A percentile compares a stretch with the other conserved stretches of the same genome.
phyloP scores from a whole-genome alignment of 2,113 vertebrate genomes.

The Poeciliopsis occidentalis region DNA sequence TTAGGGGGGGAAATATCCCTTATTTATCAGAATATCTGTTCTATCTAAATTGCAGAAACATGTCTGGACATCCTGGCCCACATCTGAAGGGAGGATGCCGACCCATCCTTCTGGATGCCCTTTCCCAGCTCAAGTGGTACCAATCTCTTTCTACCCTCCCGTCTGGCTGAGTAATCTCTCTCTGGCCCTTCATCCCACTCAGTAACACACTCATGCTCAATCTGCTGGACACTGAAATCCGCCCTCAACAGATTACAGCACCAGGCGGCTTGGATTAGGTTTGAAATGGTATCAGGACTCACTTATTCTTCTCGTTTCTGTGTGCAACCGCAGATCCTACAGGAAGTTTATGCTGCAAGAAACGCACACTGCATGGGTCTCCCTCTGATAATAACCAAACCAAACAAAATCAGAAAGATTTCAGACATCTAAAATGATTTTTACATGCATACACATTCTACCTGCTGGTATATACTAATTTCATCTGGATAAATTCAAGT shows the following conservation, averaged over 20 bases:
- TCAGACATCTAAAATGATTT: neutral
- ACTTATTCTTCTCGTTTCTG: conserved; percentile 21
- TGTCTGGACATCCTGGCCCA: no score
- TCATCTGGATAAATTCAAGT: neutral
- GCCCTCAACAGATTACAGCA: conserved; percentile 57
- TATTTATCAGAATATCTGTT: no score
- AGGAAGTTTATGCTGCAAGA: neutral
- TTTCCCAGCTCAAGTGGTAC: neutral
- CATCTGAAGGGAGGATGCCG: neutral
- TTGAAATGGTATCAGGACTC: conserved; percentile 26
- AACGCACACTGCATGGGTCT: neutral
- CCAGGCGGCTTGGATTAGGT: conserved; percentile 51
- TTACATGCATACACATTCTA: neutral
- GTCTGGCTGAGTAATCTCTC: conserved; percentile 41
- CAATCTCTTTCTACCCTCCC: neutral
- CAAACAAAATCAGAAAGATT: neutral
- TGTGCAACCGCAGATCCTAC: neutral
- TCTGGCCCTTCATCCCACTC: conserved; percentile 52
- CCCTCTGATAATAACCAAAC: neutral
- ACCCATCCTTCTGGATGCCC: neutral
- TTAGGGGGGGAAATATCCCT: no score
- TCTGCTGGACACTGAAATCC: conserved; percentile 46
- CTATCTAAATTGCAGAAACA: no score
- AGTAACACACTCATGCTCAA: conserved; percentile 60
- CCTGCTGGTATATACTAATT: neutral